Evolutionary conservation across 1,140 invertebrate species (phyloP).

Genomic region (Periplaneta americana): DNA sequence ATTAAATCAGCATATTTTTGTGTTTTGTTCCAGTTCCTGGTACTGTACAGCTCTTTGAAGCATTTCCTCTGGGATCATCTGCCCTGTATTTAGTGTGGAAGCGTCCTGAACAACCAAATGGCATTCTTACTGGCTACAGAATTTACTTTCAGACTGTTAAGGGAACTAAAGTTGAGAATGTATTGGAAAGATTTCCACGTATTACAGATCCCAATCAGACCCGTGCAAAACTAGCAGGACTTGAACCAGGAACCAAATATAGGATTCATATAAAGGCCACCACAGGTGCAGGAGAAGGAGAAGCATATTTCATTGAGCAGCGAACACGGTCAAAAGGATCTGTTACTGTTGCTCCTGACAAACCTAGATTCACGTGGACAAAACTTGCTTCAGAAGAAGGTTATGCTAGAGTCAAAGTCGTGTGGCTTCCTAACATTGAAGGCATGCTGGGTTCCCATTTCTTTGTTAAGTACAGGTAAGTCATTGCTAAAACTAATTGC

Average conservation of each 20-base stretch:
- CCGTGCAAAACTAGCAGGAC: constrained; percentile 76
- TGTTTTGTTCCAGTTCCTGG: constrained; percentile 66
- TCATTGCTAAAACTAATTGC: no score
- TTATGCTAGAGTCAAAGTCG: constrained; percentile 67
- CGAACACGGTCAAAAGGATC: constrained; percentile 56
- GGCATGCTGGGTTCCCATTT: constrained; percentile 81
- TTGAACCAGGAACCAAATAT: constrained; percentile 84
- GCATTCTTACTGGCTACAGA: constrained; percentile 85
- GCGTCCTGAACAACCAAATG: constrained; percentile 88
- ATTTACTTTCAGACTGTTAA: constrained; percentile 84
- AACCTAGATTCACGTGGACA: constrained; percentile 69
- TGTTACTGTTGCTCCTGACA: constrained; percentile 54
- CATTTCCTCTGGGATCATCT: constrained; percentile 79
- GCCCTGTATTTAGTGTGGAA: constrained; percentile 88
- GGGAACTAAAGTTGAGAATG: constrained; percentile 51
- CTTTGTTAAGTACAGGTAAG: constrained; percentile 74
- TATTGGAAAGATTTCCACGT: constrained; percentile 65
- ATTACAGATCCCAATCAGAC: constrained; percentile 69
- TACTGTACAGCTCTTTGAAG: constrained; percentile 77
- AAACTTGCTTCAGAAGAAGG: constrained; percentile 65
- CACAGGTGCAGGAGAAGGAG: constrained; percentile 78
- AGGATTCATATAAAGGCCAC: constrained; percentile 72
- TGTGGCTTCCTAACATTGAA: constrained; percentile 71
- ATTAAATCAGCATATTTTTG: no score
- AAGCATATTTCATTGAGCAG: constrained; percentile 76